Evolutionary conservation across 2,113 vertebrate genomes (phyloP), one percentile per base, ranked within the genome.

Genomic region (Dicrurus megarhynchus): DNA sequence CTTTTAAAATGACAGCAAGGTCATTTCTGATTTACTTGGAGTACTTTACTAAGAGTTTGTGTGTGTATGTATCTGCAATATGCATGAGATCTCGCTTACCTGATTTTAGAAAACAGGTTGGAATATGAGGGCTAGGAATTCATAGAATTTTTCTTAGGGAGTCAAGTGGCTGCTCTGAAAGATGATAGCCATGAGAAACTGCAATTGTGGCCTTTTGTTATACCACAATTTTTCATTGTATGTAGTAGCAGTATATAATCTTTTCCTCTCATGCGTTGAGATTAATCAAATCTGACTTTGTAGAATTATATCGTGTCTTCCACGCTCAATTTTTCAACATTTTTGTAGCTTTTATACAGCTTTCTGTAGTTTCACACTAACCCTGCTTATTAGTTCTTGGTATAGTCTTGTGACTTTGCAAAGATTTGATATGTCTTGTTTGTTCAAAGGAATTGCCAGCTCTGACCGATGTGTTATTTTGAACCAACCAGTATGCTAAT

Each of bases 1-100:
- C 64, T 83, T 87, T 93, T 83, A n/a, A 93, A 79, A 46, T 91
- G 87, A 74, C 87, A 93, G 74, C 59, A 94, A 95, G 91, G 93
- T 96, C 69, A 60, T 32, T 88, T 80, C 92, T 81, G 79, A 84
- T 88, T 93, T 80, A 77, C 82, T 82, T 71, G 65, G 52, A 87
- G 57, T 71, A 55, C 56, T 87, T 92, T 70, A 11, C 59, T 81
- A 90, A 77, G 26, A 42, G 18, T 74, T 49, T 52, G 8, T 46
- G 33, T 70, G 23, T 63, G 67, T 70, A 7, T 78, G 24, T 37
- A 24, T 78, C 60, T 84, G 64, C 60, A 92, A 47, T 92, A 90
- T 84, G 64, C 77, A 89, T 81, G 73, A 95, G 44, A 55, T 59
- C 16, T 78, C 0, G 5, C 47, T 71, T 71, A 44, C 30, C 37